Percentiles rank a stretch among this genome's conserved stretches.
Evolutionary conservation across 2,797 vertebrate species (phyloP).

Genomic region (Heterohyrax brucei): DNA sequence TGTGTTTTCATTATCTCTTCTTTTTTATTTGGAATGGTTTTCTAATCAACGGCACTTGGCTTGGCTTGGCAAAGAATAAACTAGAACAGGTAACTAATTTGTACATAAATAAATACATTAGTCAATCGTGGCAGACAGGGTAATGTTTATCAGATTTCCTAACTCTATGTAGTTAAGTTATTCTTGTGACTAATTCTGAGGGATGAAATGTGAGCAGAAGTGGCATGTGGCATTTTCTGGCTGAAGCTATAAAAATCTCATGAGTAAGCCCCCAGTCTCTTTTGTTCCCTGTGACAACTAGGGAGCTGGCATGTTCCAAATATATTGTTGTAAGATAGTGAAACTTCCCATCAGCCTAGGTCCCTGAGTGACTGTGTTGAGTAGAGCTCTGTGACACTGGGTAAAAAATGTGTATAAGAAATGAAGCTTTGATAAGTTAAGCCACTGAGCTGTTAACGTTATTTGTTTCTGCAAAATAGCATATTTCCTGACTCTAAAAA

Average conservation of each 20-base stretch:
- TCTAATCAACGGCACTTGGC: neutral
- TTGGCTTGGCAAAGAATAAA: neutral
- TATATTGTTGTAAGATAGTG: neutral
- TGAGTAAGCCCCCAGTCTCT: neutral
- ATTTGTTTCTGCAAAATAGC: neutral
- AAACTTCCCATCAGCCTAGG: neutral
- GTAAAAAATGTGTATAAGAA: neutral
- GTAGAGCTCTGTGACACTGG: neutral
- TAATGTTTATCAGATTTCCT: neutral
- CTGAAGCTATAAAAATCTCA: neutral
- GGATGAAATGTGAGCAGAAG: constrained; percentile 19
- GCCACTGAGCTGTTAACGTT: neutral
- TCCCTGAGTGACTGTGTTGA: neutral
- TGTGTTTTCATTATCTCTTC: neutral
- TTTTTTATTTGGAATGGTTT: constrained; percentile 17
- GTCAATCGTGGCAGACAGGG: neutral
- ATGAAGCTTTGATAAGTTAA: neutral
- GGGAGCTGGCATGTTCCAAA: neutral
- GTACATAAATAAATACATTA: neutral
- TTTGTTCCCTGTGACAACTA: neutral
- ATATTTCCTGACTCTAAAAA: constrained; percentile 16
- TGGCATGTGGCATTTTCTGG: neutral
- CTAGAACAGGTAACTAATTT: neutral
- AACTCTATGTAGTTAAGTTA: neutral
- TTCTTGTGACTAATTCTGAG: neutral